phyloP scores from a whole-genome alignment of 2,797 vertebrate genomes.

The Morelia viridis region DNA sequence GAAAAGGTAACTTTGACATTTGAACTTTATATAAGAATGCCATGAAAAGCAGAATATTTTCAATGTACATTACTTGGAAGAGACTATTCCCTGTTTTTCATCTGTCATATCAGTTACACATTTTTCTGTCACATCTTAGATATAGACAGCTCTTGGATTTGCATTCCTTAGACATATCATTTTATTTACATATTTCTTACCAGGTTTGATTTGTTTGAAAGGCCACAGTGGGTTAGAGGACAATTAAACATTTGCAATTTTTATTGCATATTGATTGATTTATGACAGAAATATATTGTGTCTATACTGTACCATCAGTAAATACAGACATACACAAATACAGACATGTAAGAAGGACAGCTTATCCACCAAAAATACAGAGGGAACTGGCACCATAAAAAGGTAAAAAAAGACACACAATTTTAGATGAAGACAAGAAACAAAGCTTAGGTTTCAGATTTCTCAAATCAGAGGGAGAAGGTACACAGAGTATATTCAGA shows the following conservation, averaged over 20 bases:
- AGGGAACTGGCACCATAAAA: not conserved
- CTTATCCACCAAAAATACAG: not conserved
- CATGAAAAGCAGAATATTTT: slow-evolving; percentile 3
- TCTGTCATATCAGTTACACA: not conserved
- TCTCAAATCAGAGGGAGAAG: not conserved
- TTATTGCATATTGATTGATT: not conserved
- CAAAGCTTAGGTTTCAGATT: not conserved
- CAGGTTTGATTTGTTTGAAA: not conserved
- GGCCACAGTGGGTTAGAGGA: not conserved
- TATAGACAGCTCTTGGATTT: not conserved
- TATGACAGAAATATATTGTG: not conserved
- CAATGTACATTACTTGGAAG: slow-evolving; percentile 26
- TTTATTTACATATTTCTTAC: not conserved
- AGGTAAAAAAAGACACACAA: not conserved
- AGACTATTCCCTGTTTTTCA: not conserved
- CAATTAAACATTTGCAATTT: not conserved
- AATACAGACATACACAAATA: not conserved
- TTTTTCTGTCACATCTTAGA: not conserved
- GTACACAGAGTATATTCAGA: not conserved
- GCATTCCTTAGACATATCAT: not conserved
- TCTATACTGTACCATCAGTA: not conserved
- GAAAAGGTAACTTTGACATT: slow-evolving; percentile 68
- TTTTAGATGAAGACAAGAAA: not conserved
- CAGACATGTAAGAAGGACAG: not conserved
- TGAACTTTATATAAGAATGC: slow-evolving; percentile 62